phyloP scores from a whole-genome alignment of 2,888 invertebrate genomes.

The Lasioglossum lativentre region DNA sequence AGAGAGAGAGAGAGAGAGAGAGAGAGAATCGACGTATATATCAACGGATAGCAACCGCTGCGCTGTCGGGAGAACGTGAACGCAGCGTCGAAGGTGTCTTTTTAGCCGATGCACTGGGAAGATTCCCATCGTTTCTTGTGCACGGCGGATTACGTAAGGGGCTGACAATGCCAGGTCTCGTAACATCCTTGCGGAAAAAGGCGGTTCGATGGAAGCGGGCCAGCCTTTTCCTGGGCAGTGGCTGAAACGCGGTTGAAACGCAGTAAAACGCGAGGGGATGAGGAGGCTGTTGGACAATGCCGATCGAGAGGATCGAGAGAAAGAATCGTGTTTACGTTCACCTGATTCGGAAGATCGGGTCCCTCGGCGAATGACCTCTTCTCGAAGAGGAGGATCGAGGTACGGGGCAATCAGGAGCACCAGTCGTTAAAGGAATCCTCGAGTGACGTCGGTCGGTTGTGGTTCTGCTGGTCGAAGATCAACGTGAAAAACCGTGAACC shows the following conservation, averaged over 20 bases:
- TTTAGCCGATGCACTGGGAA: conserved; percentile 67
- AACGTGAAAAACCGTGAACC: conserved; percentile 15
- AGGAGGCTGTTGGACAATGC: neutral
- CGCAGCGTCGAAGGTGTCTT: conserved; percentile 28
- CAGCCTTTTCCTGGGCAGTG: conserved; percentile 41
- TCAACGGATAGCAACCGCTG: neutral
- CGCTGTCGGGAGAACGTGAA: neutral
- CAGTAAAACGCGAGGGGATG: neutral
- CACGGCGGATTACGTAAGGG: conserved; percentile 72
- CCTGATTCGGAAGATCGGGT: conserved; percentile 35
- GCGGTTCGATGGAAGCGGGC: conserved; percentile 40
- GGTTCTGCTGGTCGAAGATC: neutral
- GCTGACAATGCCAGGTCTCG: conserved; percentile 72
- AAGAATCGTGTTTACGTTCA: conserved; percentile 61
- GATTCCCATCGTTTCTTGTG: conserved; percentile 74
- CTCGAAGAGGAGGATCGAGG: neutral
- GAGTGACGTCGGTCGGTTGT: neutral
- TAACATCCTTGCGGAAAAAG: conserved; percentile 75
- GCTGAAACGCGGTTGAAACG: neutral
- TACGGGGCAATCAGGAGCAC: neutral
- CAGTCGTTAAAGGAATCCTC: neutral
- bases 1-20: no score
- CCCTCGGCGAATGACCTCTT: neutral
- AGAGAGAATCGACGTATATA: neutral
- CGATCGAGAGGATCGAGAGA: conserved; percentile 9